These are phyloP conservation scores for Streptopelia turtur DNA, from an alignment of 2,797 vertebrate genomes.

Conservation along the genomic window DNA sequence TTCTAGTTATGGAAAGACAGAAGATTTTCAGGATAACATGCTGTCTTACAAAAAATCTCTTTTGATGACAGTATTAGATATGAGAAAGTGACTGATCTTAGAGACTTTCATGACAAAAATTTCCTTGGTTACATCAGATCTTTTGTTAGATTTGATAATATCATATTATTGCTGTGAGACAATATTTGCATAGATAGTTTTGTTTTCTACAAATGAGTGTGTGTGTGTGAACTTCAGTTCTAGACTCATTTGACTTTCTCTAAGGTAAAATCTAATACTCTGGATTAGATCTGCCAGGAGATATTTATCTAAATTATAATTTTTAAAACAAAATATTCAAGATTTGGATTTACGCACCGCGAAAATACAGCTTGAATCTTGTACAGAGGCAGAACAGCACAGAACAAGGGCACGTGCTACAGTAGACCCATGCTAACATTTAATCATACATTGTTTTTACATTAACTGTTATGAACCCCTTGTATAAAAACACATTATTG, in stretches of 20 bases:
- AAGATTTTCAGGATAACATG: constrained; percentile 44
- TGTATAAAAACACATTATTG: neutral
- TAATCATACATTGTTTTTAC: neutral
- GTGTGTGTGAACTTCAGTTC: neutral
- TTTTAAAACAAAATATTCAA: neutral
- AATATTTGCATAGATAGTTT: neutral
- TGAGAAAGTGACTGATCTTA: constrained; percentile 60
- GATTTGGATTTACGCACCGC: neutral
- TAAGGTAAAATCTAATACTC: neutral
- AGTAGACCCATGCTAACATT: neutral
- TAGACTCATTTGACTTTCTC: neutral
- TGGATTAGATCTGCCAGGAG: neutral
- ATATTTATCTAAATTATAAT: neutral
- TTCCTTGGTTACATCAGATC: constrained; percentile 30
- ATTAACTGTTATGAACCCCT: neutral
- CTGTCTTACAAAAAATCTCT: constrained; percentile 44
- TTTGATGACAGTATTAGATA: constrained; percentile 31
- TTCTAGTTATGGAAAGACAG: constrained; percentile 27
- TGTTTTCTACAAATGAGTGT: neutral
- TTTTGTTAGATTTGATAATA: constrained; percentile 69
- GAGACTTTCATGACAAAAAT: constrained; percentile 27
- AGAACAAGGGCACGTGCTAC: neutral
- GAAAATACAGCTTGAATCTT: neutral
- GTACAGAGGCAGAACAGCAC: neutral
- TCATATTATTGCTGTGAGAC: constrained; percentile 36